phyloP scores from a whole-genome alignment of 2,888 invertebrate genomes.

The Baronia brevicornis region DNA sequence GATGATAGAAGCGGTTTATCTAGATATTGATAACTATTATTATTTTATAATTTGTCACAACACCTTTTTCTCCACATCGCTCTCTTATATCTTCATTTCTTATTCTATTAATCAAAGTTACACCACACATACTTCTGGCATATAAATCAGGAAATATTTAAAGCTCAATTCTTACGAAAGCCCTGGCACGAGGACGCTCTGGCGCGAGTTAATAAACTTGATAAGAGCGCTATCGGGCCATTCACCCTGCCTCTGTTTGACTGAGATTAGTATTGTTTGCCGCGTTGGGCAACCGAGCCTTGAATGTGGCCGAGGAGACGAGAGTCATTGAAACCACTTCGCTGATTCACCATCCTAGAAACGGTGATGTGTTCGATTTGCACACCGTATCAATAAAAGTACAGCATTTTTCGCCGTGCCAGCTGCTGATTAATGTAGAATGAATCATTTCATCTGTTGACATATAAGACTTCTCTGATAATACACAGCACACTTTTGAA shows the following conservation, averaged over 20 bases:
- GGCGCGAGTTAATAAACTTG: constrained; percentile 51
- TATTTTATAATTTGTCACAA: too few species aligned
- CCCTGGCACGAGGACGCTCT: constrained; percentile 27
- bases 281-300: constrained; percentile 41
- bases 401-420: too few species aligned
- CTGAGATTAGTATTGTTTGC: constrained; percentile 44
- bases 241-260: constrained; percentile 40
- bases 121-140: not conserved
- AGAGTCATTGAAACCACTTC: constrained; percentile 1
- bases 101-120: too few species aligned
- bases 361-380: not conserved
- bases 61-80: too few species aligned
- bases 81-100: too few species aligned
- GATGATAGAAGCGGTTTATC: too few species aligned
- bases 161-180: not conserved
- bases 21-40: too few species aligned
- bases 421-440: too few species aligned
- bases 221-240: constrained; percentile 44
- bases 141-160: not conserved
- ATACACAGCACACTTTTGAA: too few species aligned
- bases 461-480: too few species aligned
- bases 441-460: too few species aligned
- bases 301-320: constrained; percentile 30
- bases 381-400: not conserved
- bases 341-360: constrained; percentile 5